Evolutionary conservation across 2,113 vertebrate genomes (phyloP), one percentile per base, ranked within the genome.

Genomic region (Lethenteron reissneri): DNA sequence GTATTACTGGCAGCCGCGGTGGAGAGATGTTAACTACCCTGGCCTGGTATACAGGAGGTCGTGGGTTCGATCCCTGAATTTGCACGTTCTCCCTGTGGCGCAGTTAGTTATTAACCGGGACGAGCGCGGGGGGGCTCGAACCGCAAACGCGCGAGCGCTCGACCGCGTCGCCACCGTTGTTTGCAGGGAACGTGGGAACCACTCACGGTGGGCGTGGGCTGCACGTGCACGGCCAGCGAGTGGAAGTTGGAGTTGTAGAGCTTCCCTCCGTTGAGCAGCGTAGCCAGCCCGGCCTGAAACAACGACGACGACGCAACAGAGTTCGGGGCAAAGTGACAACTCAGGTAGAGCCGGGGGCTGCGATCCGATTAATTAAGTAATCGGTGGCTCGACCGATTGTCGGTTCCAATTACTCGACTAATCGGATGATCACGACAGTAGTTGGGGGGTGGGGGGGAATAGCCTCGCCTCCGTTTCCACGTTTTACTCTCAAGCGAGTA

Each of bases 221-320:
- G 85, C 77, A 99, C 88, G 69, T 99, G 94, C 72, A 99, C 86
- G 2, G 88, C 85, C 80, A 95, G 87, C 0, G 92, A 99, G 79
- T 92, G 87, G 78, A 95, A 99, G 77, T 87, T 97, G 76, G 87
- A 96, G 82, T 99, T 86, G 81, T 96, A 99, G 75, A 99, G 79
- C 76, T 90, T 91, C 76, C 97, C 92, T 0, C 91, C 94, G 78
- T 94, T 95, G 75, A 99, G 76, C 77, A 99, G 80, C 75, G 92
- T 86, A 4, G 92, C 85, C 1, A 99, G 84, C 25, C 94, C 92
- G 2, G 92, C 88, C 94, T 97, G 78, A 72, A 57, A 72, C 59
- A 73, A 41, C 41, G 41, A 41, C 41, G 41, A 75, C 73, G 57
- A 56, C 25, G 41, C 8, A 56, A 3, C n/a, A 12, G 21, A 69